Percentiles rank a stretch among this genome's conserved stretches.
phyloP scores from a whole-genome alignment of 2,888 invertebrate species.

The Hirtodrosophila histrioides region DNA sequence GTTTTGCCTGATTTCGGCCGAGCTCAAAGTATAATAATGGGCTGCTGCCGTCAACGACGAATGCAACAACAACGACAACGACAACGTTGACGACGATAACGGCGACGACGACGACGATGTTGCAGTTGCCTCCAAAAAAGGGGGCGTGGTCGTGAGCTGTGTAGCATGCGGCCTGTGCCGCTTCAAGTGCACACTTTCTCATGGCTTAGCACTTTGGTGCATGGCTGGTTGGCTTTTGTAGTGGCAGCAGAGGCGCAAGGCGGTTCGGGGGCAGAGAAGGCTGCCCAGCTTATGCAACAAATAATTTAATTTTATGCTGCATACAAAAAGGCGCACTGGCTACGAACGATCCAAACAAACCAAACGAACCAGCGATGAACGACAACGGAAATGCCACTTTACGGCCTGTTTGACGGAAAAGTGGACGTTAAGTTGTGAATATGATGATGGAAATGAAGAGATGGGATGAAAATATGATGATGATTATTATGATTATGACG shows the following conservation, averaged over 20 bases:
- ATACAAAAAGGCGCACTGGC: conserved; percentile 63
- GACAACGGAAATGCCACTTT: conserved; percentile 78
- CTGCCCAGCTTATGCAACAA: conserved; percentile 73
- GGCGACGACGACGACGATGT: conserved; percentile 10
- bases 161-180: conserved; percentile 63
- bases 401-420: conserved; percentile 78
- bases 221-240: conserved; percentile 69
- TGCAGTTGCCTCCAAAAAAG: conserved; percentile 22
- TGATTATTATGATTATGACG: conserved; percentile 32
- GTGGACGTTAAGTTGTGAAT: conserved; percentile 79
- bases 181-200: conserved; percentile 79
- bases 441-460: conserved; percentile 65
- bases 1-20: conserved; percentile 70
- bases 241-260: conserved; percentile 8
- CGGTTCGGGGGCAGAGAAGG: conserved; percentile 13
- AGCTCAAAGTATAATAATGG: conserved; percentile 77
- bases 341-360: conserved; percentile 27
- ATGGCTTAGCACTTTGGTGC: conserved; percentile 78
- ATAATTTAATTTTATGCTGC: conserved; percentile 78
- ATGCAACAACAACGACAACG: conserved; percentile 13
- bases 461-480: conserved; percentile 21
- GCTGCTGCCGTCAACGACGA: conserved; percentile 28
- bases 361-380: conserved; percentile 42
- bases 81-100: not conserved
- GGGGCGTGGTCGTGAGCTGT: conserved; percentile 50